Evolutionary conservation across 37 sponge, comb jelly and placozoan genomes (phyloP).

Genomic region (Eunapius fragilis): DNA sequence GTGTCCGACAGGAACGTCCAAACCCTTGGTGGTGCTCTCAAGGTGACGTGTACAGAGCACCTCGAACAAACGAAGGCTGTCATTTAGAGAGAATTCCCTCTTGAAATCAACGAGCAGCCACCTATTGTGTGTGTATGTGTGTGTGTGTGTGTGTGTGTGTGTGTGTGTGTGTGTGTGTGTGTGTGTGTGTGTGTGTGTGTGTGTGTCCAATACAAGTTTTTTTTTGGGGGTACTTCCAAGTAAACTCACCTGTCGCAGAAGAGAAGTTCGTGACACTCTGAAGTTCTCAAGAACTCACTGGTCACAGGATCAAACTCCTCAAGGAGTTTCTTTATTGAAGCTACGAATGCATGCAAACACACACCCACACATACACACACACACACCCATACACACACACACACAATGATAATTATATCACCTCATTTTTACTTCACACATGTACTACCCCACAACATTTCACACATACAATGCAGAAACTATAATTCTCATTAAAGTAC

Average conservation of each 20-base stretch:
- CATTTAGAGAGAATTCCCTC: constrained; percentile 80
- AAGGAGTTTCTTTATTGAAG: constrained; percentile 60
- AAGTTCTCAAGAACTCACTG: constrained; percentile 54
- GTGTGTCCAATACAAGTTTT: too few species aligned
- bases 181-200: too few species aligned
- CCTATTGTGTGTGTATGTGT: constrained; percentile 13
- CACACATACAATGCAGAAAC: neutral
- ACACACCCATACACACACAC: constrained; percentile 1
- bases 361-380: constrained; percentile 12
- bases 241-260: constrained; percentile 83
- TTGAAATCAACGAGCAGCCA: constrained; percentile 91
- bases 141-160: neutral
- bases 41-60: constrained; percentile 76
- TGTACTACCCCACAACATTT: neutral
- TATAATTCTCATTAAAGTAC: too few species aligned
- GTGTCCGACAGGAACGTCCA: too few species aligned
- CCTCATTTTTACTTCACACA: neutral
- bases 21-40: constrained; percentile 22
- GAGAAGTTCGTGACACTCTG: constrained; percentile 74
- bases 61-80: constrained; percentile 83
- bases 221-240: too few species aligned
- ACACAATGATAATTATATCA: neutral
- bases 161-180: too few species aligned
- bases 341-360: constrained; percentile 22
- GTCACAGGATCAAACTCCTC: constrained; percentile 68